Evolutionary conservation across 2,888 invertebrate genomes (phyloP).

Genomic region (Slavum lentiscoides): DNA sequence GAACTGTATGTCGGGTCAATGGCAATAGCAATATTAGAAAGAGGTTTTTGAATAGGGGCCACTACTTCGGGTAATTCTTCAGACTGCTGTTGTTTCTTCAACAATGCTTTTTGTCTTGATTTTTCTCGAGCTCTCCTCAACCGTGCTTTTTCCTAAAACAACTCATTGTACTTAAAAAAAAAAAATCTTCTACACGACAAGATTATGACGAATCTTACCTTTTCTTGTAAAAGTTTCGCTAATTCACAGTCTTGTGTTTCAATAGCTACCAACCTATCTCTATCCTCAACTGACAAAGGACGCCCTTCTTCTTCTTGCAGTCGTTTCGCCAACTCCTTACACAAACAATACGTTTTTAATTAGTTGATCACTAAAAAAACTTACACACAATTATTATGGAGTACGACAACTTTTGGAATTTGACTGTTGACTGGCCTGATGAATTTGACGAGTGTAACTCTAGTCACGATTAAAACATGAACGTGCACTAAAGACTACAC

Average conservation of each 20-base stretch:
- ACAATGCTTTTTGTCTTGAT: conserved; percentile 67
- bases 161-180: not conserved
- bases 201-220: conserved; percentile 58
- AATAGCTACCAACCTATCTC: conserved; percentile 72
- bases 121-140: conserved; percentile 72
- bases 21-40: conserved; percentile 68
- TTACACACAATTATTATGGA: not conserved
- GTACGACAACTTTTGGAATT: not conserved
- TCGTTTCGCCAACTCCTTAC: conserved; percentile 72
- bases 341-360: conserved; percentile 52
- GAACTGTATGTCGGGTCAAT: conserved; percentile 67
- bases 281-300: conserved; percentile 61
- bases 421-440: conserved; percentile 29
- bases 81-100: conserved; percentile 61
- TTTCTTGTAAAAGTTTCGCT: conserved; percentile 75
- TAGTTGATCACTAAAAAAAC: not conserved
- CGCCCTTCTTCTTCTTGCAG: conserved; percentile 76
- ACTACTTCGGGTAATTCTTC: conserved; percentile 34
- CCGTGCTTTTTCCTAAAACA: conserved; percentile 68
- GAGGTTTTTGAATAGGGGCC: conserved; percentile 57
- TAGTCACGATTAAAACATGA: conserved; percentile 60
- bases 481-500: conserved; percentile 60
- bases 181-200: not conserved
- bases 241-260: conserved; percentile 80
- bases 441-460: conserved; percentile 62